Conservation (phyloP, 2,113 vertebrate species). For the Lepus timidus region DNA sequence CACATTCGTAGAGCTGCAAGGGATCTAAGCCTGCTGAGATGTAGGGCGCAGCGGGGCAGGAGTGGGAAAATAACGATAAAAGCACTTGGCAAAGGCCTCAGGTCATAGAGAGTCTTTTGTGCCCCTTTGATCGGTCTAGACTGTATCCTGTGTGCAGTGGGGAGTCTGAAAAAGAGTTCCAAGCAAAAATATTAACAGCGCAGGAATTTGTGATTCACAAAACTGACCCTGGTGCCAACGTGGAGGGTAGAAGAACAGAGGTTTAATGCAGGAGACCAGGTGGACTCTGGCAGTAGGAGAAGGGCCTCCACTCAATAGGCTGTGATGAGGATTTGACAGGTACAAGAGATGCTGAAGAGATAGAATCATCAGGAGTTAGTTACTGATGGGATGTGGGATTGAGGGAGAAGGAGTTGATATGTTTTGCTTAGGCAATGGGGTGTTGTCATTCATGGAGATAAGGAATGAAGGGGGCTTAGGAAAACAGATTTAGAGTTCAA, state of each 20-base stretch:
- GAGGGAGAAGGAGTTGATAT: background rate
- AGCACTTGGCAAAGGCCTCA: background rate
- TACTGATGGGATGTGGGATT: background rate
- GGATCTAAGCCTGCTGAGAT: background rate
- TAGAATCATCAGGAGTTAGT: background rate
- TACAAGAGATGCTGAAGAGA: background rate
- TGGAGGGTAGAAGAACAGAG: background rate
- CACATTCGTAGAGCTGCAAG: background rate
- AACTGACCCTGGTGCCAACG: background rate
- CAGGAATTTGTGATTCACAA: background rate
- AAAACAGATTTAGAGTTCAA: background rate
- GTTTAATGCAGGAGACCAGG: background rate
- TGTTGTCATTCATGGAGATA: slow-evolving; percentile 2
- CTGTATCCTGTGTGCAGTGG: background rate
- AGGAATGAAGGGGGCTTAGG: slow-evolving; percentile 36
- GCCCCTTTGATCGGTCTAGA: background rate
- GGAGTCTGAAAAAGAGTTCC: slow-evolving; percentile 4
- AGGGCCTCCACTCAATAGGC: background rate
- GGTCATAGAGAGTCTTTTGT: background rate
- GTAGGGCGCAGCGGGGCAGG: too few species aligned
- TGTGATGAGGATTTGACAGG: background rate
- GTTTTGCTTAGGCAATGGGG: background rate
- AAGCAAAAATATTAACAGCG: background rate
- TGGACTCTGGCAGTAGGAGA: background rate
- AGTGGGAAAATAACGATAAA: background rate